A percentile compares a stretch with the other conserved stretches of the same genome.
Conservation (phyloP, 2,113 vertebrate genomes). For the Balaeniceps rex region DNA sequence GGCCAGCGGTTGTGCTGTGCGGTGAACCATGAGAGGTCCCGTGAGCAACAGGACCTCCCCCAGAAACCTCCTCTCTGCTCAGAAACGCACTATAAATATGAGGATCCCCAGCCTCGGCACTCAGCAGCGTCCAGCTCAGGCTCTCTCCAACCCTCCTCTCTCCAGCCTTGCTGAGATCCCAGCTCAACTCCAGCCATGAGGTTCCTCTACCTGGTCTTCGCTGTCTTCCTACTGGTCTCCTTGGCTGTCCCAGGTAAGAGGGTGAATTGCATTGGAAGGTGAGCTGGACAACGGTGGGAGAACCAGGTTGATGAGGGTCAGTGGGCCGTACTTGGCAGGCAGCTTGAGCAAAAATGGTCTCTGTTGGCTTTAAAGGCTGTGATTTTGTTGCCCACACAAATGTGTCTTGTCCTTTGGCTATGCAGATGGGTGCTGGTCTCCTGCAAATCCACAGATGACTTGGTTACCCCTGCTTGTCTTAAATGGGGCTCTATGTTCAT, state of each 20-base stretch:
- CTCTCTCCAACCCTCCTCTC: neutral
- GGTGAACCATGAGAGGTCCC: neutral
- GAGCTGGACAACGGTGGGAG: neutral
- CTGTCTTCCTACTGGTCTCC: constrained; percentile 7
- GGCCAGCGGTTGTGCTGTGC: neutral
- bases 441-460: neutral
- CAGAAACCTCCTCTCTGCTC: neutral
- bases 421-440: neutral
- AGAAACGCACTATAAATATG: neutral
- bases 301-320: neutral
- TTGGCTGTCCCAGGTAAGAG: constrained; percentile 35
- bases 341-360: neutral
- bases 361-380: neutral
- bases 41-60: neutral
- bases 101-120: neutral
- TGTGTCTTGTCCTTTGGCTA: fast-evolving
- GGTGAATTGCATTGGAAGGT: too few species aligned
- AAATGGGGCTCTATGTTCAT: neutral
- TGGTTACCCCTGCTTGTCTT: neutral
- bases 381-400: neutral
- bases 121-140: neutral
- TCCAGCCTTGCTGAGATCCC: neutral
- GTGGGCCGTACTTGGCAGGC: neutral
- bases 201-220: neutral
- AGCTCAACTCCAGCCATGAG: constrained; percentile 1